Evolutionary conservation across 2,797 vertebrate species (phyloP).

Genomic region (Scleropages formosus): DNA sequence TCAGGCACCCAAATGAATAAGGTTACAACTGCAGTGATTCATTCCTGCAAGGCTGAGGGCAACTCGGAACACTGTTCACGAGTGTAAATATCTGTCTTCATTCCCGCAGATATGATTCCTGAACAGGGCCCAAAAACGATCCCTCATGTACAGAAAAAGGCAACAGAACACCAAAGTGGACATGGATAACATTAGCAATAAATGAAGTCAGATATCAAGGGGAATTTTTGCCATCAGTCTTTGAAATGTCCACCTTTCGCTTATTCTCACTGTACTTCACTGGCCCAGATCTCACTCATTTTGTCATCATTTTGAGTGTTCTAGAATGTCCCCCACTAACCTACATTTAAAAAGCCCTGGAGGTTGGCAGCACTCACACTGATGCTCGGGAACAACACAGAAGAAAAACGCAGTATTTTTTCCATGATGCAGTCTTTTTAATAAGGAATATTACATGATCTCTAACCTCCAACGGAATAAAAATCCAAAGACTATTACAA

Average conservation of each 20-base stretch:
- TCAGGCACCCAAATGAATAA: slow-evolving; percentile 61
- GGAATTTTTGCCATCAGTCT: not conserved
- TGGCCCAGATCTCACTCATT: not conserved
- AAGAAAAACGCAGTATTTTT: not conserved
- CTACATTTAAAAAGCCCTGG: not conserved
- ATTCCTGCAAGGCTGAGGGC: slow-evolving; percentile 54
- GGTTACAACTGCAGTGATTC: slow-evolving; percentile 73
- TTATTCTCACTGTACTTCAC: not conserved
- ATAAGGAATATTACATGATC: not conserved
- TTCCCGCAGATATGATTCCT: slow-evolving; percentile 58
- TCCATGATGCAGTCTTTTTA: not conserved
- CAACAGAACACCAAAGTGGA: not conserved
- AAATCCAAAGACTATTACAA: not conserved
- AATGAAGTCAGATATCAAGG: slow-evolving; percentile 16
- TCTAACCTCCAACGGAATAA: no score
- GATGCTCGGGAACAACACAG: not conserved
- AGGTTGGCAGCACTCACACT: not conserved
- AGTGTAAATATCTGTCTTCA: slow-evolving; percentile 70
- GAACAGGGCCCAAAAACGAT: slow-evolving; percentile 1
- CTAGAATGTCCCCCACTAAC: not conserved
- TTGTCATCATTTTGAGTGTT: not conserved
- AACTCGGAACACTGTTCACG: slow-evolving; percentile 54
- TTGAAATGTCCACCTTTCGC: not conserved
- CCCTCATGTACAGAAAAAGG: not conserved
- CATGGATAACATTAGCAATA: slow-evolving; percentile 14